Evolutionary conservation across 2,113 vertebrate species (phyloP), one percentile per base, ranked within the genome.

Genomic region (Nicator chloris): DNA sequence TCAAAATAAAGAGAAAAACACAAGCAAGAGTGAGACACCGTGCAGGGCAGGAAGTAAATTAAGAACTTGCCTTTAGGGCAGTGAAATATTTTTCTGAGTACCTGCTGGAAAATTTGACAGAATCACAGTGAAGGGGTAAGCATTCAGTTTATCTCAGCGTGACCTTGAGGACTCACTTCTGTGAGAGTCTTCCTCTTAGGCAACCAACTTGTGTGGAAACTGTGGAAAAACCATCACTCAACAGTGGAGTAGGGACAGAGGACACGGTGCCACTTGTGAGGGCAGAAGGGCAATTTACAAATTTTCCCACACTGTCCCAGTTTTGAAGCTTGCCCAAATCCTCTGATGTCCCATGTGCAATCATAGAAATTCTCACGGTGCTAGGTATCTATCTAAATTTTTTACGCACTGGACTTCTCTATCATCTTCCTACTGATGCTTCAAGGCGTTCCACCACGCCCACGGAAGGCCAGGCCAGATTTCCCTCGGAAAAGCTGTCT

Each of bases 41-140:
- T 82, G 88, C 88, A 96, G 96, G 71, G 72, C 93, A 97, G 96
- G 94, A 97, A 96, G 83, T 53, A 93, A 97, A 94, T 97, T 97
- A 95, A 95, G 95, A 96, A 95, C 72, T 49, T 96, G 93, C 94
- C 93, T 93, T 70, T 75, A 89, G 91, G 93, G 91, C 6, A 10
- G 28, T 66, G 27, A 87, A 92, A 79, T 86, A 80, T 82, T 54
- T 91, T 76, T 93, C 33, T 76, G 66, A 92, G 79, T 82, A 69
- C 84, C 84, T 93, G 73, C 61, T 92, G 53, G 69, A 96, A 88
- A 85, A 90, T 88, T 85, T 79, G 94, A 69, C 73, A 76, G 73
- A 89, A 94, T 94, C 66, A 40, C 39, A 53, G 45, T 30, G 60
- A 86, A 89, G 37, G 44, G 15, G 4, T 70, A 82, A 88, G 35